Evolutionary conservation across 2,888 invertebrate genomes (phyloP), one percentile per base, ranked within the genome.

Genomic region (Drosophila melanosoma): DNA sequence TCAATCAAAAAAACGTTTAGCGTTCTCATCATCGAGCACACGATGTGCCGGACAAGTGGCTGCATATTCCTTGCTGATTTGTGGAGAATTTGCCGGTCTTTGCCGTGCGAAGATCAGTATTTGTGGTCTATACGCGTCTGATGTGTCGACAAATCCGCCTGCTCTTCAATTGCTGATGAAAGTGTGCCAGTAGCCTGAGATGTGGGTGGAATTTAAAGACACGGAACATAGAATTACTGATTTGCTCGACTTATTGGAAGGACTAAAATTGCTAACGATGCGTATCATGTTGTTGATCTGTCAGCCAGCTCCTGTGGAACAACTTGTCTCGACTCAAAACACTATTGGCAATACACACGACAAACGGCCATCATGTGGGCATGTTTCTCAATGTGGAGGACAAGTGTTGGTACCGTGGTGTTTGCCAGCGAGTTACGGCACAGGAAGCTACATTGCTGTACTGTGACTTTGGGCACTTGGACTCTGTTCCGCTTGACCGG

Each of bases 401-500:
- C 23, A 23, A 23, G 23, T 23, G 23, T 2, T 23, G 86, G 87
- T 83, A 83, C 48, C 87, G 86, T 7, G 82, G 72, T 10, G 66
- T 74, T 38, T 86, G 89, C 40, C 35, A 42, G 2, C 51, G 56
- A 6, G 26, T 69, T 4, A 26, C 3, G 2, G 68, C 32, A 7
- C 6, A 70, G 11, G 35, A 36, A n/a, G 72, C 38, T 0, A 12
- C 20, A 3, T 73, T 89, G 32, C 20, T 61, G 0, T 89, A 76
- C 36, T 65, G 56, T 4, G 86, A 86, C 57, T 88, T 69, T 74
- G 89, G 89, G 6, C 88, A 86, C 32, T 1, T 8, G 0, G 83
- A 79, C 36, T 2, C 35, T 1, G 76, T 81, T 12, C 11, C 68
- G 0, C 1, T 75, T 1, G 26, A 66, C 0, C 35, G 38, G 1